These are phyloP conservation scores for Volucella inanis DNA, from an alignment of 2,888 invertebrate species.

Conservation along the genomic window DNA sequence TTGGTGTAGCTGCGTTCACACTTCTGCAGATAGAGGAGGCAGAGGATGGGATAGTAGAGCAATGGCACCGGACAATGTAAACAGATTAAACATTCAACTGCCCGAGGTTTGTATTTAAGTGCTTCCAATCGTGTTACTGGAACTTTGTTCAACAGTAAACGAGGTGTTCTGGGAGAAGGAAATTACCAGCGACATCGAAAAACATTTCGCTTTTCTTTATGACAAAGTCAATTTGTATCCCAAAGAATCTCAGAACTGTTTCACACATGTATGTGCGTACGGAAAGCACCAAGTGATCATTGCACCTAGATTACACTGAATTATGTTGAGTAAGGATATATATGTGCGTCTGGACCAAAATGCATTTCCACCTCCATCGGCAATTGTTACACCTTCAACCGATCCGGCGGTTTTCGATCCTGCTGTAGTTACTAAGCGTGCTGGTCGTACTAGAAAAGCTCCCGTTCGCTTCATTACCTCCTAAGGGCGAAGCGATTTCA, in stretches of 20 bases:
- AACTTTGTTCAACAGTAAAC: background rate
- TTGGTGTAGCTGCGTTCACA: background rate
- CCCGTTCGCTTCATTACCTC: background rate
- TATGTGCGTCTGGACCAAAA: background rate
- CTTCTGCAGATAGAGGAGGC: too few species aligned
- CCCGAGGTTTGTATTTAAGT: background rate
- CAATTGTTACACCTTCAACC: too few species aligned
- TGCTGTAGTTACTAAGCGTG: background rate
- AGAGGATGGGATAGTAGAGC: background rate
- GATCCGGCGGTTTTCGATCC: too few species aligned
- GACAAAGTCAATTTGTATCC: background rate
- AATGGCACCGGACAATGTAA: too few species aligned
- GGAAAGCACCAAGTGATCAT: background rate
- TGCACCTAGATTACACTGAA: too few species aligned
- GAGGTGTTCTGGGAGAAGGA: background rate
- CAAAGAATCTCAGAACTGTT: background rate
- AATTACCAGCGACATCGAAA: background rate
- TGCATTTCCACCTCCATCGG: too few species aligned
- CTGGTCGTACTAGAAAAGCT: background rate
- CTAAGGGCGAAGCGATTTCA: background rate
- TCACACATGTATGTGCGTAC: constrained; percentile 4
- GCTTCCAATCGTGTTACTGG: background rate
- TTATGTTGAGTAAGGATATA: background rate
- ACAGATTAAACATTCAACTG: background rate
- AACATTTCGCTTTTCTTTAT: background rate